phyloP scores from a whole-genome alignment of 30 jellyfish, hydroid and myxozoan genomes.

The Chironex yamaguchii region DNA sequence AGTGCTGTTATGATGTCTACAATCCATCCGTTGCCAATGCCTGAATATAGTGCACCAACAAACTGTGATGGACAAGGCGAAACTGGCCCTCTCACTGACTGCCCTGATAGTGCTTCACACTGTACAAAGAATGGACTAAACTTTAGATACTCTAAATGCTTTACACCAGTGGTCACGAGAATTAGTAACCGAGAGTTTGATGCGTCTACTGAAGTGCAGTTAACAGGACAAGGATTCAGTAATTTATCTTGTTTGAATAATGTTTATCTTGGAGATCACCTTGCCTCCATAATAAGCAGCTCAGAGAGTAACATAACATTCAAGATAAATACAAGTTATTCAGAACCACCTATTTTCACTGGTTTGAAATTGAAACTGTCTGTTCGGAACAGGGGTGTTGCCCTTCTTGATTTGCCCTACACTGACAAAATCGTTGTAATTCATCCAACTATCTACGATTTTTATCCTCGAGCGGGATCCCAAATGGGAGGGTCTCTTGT shows the following conservation, averaged over 20 bases:
- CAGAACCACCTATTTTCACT: slow-evolving; percentile 73
- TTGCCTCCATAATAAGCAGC: slow-evolving; percentile 55
- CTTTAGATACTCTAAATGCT: slow-evolving; percentile 48
- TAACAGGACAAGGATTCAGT: slow-evolving; percentile 77
- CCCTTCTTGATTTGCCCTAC: slow-evolving; percentile 50
- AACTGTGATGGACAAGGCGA: too few species aligned
- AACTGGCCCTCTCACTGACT: too few species aligned
- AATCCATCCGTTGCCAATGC: too few species aligned
- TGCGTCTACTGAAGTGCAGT: slow-evolving; percentile 48
- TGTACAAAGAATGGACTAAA: slow-evolving; percentile 2
- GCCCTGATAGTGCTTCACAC: too few species aligned
- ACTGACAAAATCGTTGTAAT: slow-evolving; percentile 42
- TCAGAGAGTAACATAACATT: slow-evolving; percentile 60
- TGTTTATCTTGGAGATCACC: slow-evolving; percentile 74
- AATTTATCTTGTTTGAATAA: slow-evolving; percentile 48
- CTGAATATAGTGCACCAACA: too few species aligned
- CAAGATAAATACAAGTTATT: slow-evolving; percentile 41
- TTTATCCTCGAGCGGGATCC: slow-evolving; percentile 81
- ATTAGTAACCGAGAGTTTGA: slow-evolving; percentile 64
- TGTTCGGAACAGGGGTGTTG: slow-evolving; percentile 80
- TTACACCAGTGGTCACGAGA: slow-evolving; percentile 56
- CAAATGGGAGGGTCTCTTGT: slow-evolving; percentile 86
- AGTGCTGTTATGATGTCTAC: too few species aligned
- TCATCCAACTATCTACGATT: not conserved
- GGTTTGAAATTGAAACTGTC: slow-evolving; percentile 56